Evolutionary conservation across 1,140 invertebrate species (phyloP), one percentile per base, ranked within the genome.

Genomic region (Sycophila sp.): DNA sequence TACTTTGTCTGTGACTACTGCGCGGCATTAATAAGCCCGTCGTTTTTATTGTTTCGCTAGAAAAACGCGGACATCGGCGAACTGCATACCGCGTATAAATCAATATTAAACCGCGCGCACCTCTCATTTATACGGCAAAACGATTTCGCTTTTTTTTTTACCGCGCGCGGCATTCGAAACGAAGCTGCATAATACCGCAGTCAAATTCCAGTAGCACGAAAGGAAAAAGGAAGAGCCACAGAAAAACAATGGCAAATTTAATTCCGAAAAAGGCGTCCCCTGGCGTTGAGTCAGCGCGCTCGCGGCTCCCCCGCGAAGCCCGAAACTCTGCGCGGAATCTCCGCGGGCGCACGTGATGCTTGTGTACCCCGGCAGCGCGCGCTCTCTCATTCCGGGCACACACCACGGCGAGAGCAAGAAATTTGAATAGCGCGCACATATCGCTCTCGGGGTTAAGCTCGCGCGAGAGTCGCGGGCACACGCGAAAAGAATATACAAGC

Each of bases 401-500:
- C n/a, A n/a, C n/a, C n/a, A n/a, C 22, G 40, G 24, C 0, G 32
- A 40, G 47, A 17, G 47, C 7, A 24, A 51, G 13, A 40, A 59
- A 69, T 69, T 62, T 69, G 67, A 69, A 69, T 69, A 69, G 45
- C 34, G 40, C 58, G n/a, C 36, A 24, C 15, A 1, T 4, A 10
- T n/a, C n/a, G n/a, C n/a, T n/a, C n/a, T n/a, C n/a, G 15, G 17
- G 65, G 42, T 55, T 68, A 68, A 47, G 53, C 65, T 4, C 10
- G 34, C 24, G n/a, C n/a, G n/a, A n/a, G n/a, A n/a, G n/a, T n/a
- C n/a, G n/a, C n/a, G n/a, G n/a, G n/a, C n/a, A n/a, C 56, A 63
- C 58, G 67, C 49, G 47, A 56, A 63, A 56, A 45, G 67, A 69
- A 63, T 63, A 69, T 45, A 62, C 58, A 40, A 32, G 10, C 7